Evolutionary conservation across 2,888 invertebrate genomes (phyloP), one percentile per base, ranked within the genome.

Genomic region (Hydriomena furcata): DNA sequence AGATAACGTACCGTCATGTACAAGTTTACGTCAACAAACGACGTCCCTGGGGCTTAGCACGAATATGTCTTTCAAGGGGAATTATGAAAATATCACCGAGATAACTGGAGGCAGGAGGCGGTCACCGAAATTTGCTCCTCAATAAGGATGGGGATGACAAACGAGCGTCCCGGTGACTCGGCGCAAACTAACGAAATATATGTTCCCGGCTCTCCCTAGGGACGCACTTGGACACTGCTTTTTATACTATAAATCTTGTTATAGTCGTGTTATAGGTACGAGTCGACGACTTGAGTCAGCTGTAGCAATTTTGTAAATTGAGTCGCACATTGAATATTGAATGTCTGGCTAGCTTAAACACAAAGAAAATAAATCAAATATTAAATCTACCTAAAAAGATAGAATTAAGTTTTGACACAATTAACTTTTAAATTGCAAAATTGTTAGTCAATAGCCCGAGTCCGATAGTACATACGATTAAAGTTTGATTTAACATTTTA

Each of bases 11-110:
- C 53, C 32, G 30, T 40, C 38, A 51, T 52, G 42, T 52, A 55
- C 52, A 58, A 58, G 55, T 58, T 52, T 54, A 52, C 52, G 55
- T 55, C 57, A 58, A 55, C 52, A 58, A 55, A 60, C 46, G 49
- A 57, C 47, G 45, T 58, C 61, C 59, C 55, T 34, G 23, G 48
- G 57, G 61, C 55, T 41, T 51, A 37, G 43, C 53, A 50, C 53
- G 47, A 61, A 60, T 53, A 59, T 73, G 66, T 71, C 70, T 71
- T 74, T 72, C 63, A 63, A 60, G 58, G 57, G 61, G 72, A 72
- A 75, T 80, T 79, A 81, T 81, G 78, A 80, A 79, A 79, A 79
- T 78, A 78, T 81, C 73, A 73, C 60, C 57, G 62, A 72, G 71
- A 75, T 77, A 79, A 72, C 71, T 66, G 65, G 61, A 65, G 66